phyloP scores from a whole-genome alignment of 2,797 vertebrate genomes.

The Paguma larvata region DNA sequence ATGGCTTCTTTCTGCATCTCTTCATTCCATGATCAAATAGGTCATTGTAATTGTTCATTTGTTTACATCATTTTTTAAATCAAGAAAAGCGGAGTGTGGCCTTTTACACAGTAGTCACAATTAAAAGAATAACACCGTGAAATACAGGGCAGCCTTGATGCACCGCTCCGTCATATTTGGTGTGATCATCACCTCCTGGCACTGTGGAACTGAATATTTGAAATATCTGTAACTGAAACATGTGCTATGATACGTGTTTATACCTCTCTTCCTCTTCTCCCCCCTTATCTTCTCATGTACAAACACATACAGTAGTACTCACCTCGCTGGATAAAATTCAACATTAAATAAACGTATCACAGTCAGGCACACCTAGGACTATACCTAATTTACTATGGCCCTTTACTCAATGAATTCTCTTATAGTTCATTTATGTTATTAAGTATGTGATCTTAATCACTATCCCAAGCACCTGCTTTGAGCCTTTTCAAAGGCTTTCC shows the following conservation, averaged over 20 bases:
- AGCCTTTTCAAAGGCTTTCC: not conserved
- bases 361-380: not conserved
- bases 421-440: not conserved
- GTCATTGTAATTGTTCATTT: constrained; percentile 4
- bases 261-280: not conserved
- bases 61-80: constrained; percentile 40
- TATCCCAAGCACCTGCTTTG: not conserved
- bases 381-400: not conserved
- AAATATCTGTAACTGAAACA: not conserved
- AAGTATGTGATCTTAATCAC: not conserved
- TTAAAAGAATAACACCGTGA: not conserved
- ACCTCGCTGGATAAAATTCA: not conserved
- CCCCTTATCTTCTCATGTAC: not conserved
- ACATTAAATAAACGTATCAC: not conserved
- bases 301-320: not conserved
- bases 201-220: not conserved
- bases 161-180: not conserved
- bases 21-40: not conserved
- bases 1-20: constrained; percentile 23
- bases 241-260: not conserved
- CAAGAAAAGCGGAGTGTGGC: not conserved
- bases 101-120: not conserved
- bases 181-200: not conserved
- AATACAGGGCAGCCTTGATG: not conserved
- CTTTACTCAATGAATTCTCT: not conserved